Evolutionary conservation across 2,113 vertebrate species (phyloP).

Genomic region (Misgurnus mizolepis): DNA sequence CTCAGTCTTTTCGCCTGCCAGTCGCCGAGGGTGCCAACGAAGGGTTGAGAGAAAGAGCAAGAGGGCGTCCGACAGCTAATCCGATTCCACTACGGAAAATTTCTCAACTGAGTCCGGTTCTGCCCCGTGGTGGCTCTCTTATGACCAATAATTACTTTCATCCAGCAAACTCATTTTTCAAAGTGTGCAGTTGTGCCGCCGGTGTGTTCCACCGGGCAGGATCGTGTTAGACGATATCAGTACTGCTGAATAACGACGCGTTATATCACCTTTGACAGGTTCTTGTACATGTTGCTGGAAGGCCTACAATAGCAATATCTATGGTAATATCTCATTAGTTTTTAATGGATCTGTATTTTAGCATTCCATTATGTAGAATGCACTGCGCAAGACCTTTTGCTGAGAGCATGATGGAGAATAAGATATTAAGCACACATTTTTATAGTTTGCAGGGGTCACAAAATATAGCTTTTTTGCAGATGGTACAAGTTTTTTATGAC

Average conservation of each 20-base stretch:
- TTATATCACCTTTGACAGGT: conserved; percentile 21
- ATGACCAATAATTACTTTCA: conserved; percentile 37
- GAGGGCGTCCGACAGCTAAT: conserved; percentile 61
- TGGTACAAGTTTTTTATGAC: no score
- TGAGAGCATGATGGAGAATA: not conserved
- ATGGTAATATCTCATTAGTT: conserved; percentile 25
- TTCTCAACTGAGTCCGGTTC: conserved; percentile 40
- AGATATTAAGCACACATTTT: not conserved
- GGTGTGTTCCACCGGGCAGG: conserved; percentile 24
- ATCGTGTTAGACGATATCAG: conserved; percentile 13
- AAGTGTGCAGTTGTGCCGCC: conserved; percentile 11
- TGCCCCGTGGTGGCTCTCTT: conserved; percentile 38
- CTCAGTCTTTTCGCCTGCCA: conserved; percentile 2
- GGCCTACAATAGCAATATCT: conserved; percentile 19
- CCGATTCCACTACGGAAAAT: conserved; percentile 65
- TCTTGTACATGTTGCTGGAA: conserved; percentile 26
- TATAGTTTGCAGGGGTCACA: not conserved
- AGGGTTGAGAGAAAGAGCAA: not conserved
- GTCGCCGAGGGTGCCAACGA: not conserved
- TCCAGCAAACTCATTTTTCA: conserved; percentile 39
- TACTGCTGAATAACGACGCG: conserved; percentile 12
- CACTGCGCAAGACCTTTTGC: not conserved
- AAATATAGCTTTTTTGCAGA: not conserved
- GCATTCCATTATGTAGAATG: not conserved
- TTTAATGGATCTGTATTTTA: not conserved